phyloP scores from a whole-genome alignment of 2,888 invertebrate species.

The Steinernema scapterisci region DNA sequence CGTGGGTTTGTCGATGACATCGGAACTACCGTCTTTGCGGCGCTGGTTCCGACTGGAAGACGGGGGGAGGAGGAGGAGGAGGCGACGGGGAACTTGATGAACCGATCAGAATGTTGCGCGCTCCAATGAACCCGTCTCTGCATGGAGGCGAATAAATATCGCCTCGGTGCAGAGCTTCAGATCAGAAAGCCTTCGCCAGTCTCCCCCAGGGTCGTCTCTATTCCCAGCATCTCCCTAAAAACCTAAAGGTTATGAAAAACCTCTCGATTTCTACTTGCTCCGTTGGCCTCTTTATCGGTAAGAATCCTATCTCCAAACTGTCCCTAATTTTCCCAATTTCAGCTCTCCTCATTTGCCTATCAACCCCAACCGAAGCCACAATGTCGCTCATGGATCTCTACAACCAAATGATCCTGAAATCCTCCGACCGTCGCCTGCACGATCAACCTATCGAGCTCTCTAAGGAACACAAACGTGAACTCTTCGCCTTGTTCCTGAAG shows the following conservation, averaged over 20 bases:
- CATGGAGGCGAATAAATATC: not conserved
- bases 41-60: not conserved
- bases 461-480: slow-evolving; percentile 1
- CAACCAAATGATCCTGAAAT: slow-evolving; percentile 20
- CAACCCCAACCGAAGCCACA: not conserved
- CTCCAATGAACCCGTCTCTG: not conserved
- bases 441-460: not conserved
- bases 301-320: not conserved
- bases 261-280: not conserved
- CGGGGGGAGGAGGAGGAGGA: not conserved
- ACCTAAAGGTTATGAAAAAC: slow-evolving; percentile 19
- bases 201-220: too few relatives aligned
- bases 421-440: not conserved
- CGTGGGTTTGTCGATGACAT: slow-evolving; percentile 16
- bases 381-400: slow-evolving; percentile 23
- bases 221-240: too few relatives aligned
- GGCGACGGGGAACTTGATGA: not conserved
- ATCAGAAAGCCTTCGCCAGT: not conserved
- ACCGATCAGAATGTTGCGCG: too few relatives aligned
- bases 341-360: not conserved
- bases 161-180: not conserved
- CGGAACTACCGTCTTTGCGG: slow-evolving; percentile 15
- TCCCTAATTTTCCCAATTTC: not conserved
- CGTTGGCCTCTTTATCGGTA: not conserved
- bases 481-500: slow-evolving; percentile 19